Base-by-base conservation (phyloP, 2,113 vertebrate genomes). In the Zonotrichia leucophrys region DNA sequence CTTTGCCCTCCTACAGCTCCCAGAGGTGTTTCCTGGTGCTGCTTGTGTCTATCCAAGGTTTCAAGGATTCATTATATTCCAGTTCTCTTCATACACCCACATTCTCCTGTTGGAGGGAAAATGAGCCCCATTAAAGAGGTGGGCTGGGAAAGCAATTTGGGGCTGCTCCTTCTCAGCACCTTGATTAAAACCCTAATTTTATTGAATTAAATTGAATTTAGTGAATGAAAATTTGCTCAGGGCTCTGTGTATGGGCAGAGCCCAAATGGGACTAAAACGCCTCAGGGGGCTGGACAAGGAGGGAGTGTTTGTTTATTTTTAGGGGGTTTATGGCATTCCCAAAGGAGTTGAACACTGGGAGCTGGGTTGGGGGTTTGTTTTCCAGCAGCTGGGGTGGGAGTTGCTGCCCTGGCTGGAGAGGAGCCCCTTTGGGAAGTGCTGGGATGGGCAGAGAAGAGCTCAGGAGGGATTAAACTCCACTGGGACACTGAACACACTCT, bases 201-300 rank as follows among this genome's bases (percentile, higher is more conserved):
- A 49, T 14, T 13, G 35, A 56, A 49, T 42, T 49, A 42, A 27
- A 13, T 69, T 47, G 17, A 53, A 53, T 75, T 21, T 35, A 62
- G 41, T 6, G 10, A 49, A 35, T 42, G 13, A 23, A 69, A 62
- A 47, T 35, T 35, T 0, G 0, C 58, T 42, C 17, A 1, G 8
- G 3, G 35, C 13, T 52, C 59, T 53, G 27, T 1, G 2, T 15
- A 10, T 1, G 2, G 18, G 28, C 30, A 49, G 37, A 39, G 21
- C 15, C 27, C 15, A 53, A 33, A 37, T 2, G 14, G 21, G 52
- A 31, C 62, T 49, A 10, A 30, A 58, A 31, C 0, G 0, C 31
- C 25, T 86, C 62, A 21, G 24, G 27, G 22, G 37, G 3, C 41
- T 33, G 35, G 56, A 33, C 20, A 5, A 19, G 23, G 47, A 14